phyloP scores from a whole-genome alignment of 2,888 invertebrate genomes.

The Xylota sylvarum region DNA sequence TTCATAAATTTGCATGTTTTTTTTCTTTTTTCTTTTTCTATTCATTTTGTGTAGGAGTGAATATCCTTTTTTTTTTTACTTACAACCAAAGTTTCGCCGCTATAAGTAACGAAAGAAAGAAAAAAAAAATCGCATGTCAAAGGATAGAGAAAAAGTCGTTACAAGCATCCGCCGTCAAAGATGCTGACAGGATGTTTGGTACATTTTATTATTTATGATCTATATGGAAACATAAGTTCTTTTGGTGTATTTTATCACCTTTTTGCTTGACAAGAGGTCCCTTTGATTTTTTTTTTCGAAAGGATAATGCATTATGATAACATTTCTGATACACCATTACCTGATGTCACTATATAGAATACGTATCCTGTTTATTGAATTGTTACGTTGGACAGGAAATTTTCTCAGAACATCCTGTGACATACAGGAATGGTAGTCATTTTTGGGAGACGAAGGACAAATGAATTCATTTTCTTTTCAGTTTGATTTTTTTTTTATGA shows the following conservation, averaged over 20 bases:
- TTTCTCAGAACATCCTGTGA: neutral
- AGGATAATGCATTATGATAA: constrained; percentile 39
- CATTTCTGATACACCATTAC: constrained; percentile 12
- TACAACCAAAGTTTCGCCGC: neutral
- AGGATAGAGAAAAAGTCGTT: neutral
- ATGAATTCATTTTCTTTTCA: neutral
- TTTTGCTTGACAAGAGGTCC: neutral
- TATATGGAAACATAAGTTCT: constrained; percentile 5
- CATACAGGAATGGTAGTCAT: constrained; percentile 15
- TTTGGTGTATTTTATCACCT: neutral
- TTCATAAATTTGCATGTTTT: constrained; percentile 25
- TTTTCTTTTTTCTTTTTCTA: too few relatives aligned
- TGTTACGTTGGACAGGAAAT: constrained; percentile 5
- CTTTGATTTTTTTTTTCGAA: constrained; percentile 4
- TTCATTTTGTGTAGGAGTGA: neutral
- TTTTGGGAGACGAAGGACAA: neutral
- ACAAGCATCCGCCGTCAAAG: neutral
- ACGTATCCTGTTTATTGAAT: neutral
- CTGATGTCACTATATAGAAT: constrained; percentile 12
- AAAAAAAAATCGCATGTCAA: neutral
- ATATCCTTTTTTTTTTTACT: constrained; percentile 18
- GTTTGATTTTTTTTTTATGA: neutral
- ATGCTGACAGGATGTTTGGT: neutral
- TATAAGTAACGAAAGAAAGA: neutral
- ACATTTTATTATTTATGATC: constrained; percentile 1